Evolutionary conservation across 2,888 invertebrate species (phyloP).

Genomic region (Dryocosmus kuriphilus): DNA sequence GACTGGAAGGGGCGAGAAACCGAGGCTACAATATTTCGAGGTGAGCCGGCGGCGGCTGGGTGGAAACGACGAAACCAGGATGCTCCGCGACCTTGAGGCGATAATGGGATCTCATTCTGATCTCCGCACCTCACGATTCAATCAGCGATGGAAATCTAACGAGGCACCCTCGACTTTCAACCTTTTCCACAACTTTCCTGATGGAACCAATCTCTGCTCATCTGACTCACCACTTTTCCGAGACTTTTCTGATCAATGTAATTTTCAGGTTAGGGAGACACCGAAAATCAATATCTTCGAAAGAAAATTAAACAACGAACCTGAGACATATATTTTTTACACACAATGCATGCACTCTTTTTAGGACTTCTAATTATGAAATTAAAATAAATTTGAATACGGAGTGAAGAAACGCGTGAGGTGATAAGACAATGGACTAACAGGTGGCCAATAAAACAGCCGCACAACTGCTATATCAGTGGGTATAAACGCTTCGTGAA

Average conservation of each 20-base stretch:
- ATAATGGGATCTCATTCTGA: conserved; percentile 46
- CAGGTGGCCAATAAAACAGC: conserved; percentile 26
- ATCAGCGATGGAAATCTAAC: conserved; percentile 25
- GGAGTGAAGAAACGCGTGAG: background rate
- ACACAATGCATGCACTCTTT: background rate
- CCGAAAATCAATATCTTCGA: conserved; percentile 6
- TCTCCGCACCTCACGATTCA: conserved; percentile 32
- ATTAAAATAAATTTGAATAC: conserved; percentile 12
- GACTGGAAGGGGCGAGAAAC: conserved; percentile 56
- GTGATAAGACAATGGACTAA: conserved; percentile 35
- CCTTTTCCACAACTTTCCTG: background rate
- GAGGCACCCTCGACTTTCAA: background rate
- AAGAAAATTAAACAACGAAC: background rate
- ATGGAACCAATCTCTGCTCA: conserved; percentile 6
- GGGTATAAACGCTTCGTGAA: conserved; percentile 7
- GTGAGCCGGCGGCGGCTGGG: conserved; percentile 35
- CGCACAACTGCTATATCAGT: conserved; percentile 19
- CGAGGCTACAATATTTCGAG: conserved; percentile 35
- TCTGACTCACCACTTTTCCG: conserved; percentile 29
- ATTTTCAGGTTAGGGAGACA: background rate
- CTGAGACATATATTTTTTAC: background rate
- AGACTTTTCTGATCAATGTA: background rate
- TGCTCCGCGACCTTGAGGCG: conserved; percentile 47
- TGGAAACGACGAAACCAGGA: conserved; percentile 47
- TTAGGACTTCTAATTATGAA: background rate